phyloP scores from a whole-genome alignment of 1,140 invertebrate genomes.

The Tyrophagus putrescentiae region DNA sequence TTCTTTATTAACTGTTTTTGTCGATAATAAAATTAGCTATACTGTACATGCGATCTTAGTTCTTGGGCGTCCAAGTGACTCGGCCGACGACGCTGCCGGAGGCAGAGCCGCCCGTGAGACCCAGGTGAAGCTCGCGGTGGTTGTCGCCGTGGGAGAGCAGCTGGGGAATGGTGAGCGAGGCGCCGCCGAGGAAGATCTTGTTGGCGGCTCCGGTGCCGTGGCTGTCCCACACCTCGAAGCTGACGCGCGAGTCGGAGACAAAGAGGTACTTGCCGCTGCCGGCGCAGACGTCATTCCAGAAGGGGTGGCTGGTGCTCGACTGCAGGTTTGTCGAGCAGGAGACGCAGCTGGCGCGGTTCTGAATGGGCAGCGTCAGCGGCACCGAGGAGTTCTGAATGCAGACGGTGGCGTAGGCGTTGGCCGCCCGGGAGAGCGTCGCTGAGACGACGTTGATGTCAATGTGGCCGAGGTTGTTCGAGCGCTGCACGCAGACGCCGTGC shows the following conservation, averaged over 20 bases:
- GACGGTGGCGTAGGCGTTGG: neutral
- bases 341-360: neutral
- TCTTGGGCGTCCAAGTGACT: slow-evolving; percentile 9
- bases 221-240: slow-evolving; percentile 1
- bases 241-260: neutral
- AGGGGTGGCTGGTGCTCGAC: neutral
- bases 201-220: neutral
- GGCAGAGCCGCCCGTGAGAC: neutral
- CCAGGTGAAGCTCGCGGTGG: slow-evolving; percentile 3
- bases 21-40: too few relatives aligned
- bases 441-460: neutral
- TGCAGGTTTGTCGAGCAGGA: neutral
- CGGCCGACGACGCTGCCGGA: neutral
- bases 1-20: too few relatives aligned
- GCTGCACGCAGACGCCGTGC: neutral
- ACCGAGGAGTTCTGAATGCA: neutral
- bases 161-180: slow-evolving; percentile 16
- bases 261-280: neutral
- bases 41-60: too few relatives aligned
- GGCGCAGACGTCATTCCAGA: slow-evolving; percentile 12
- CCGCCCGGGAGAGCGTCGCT: neutral
- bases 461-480: neutral
- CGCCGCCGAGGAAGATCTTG: slow-evolving; percentile 12
- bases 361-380: neutral
- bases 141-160: slow-evolving; percentile 8